Evolutionary conservation across 1,140 invertebrate genomes (phyloP).

Genomic region (Pollicipes pollicipes): DNA sequence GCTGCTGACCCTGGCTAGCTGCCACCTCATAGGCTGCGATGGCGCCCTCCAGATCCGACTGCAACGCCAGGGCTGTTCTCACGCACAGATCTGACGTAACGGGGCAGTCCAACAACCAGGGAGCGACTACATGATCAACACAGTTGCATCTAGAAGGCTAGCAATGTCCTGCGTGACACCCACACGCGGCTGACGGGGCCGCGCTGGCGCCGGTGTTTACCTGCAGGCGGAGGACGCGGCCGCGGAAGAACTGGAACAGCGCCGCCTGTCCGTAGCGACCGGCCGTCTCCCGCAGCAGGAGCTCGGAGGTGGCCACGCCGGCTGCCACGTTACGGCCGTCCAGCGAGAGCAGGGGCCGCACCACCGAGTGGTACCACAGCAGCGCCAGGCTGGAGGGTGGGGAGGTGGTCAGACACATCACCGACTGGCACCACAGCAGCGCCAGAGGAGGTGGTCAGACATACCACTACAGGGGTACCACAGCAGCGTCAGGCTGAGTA

Average conservation of each 20-base stretch:
- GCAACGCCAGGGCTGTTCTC: too few relatives aligned
- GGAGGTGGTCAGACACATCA: background rate
- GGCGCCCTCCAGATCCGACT: constrained; percentile 7
- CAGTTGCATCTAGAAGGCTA: too few relatives aligned
- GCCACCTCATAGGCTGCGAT: constrained; percentile 8
- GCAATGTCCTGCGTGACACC: too few relatives aligned
- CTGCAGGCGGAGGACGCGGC: constrained; percentile 42
- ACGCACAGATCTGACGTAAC: too few relatives aligned
- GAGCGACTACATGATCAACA: too few relatives aligned
- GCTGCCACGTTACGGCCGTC: constrained; percentile 41
- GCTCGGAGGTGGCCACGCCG: constrained; percentile 38
- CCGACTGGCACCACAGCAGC: constrained; percentile 36
- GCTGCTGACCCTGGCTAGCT: constrained; percentile 25
- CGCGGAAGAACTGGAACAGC: constrained; percentile 49
- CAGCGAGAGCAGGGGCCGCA: constrained; percentile 48
- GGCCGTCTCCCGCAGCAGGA: constrained; percentile 39
- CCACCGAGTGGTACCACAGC: constrained; percentile 54
- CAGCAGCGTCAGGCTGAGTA: background rate
- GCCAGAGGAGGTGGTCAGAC: constrained; percentile 41
- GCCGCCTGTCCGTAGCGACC: constrained; percentile 42
- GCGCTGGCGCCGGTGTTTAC: too few relatives aligned
- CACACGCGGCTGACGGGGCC: too few relatives aligned
- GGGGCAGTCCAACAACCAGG: too few relatives aligned
- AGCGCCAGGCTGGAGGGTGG: constrained; percentile 36
- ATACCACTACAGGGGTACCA: background rate